A percentile compares a stretch with the other conserved stretches of the same genome.
Evolutionary conservation across 2,797 vertebrate genomes (phyloP).

Genomic region (Macrochelys suwanniensis): DNA sequence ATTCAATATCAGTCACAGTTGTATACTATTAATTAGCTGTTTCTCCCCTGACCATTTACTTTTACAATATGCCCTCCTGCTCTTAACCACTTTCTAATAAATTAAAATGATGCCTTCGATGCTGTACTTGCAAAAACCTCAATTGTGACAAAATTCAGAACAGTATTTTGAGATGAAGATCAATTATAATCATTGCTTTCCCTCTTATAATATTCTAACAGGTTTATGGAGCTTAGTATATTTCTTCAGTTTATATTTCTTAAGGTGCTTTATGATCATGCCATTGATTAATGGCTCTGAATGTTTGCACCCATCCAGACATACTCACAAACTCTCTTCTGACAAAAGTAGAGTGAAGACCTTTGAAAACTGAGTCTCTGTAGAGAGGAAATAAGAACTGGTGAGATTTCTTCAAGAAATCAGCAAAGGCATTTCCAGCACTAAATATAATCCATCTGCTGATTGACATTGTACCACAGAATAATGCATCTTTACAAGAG

Average conservation of each 20-base stretch:
- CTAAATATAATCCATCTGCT: neutral
- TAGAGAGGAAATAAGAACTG: neutral
- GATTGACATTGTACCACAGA: neutral
- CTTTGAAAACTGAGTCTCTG: neutral
- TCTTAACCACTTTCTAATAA: neutral
- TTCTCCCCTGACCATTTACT: neutral
- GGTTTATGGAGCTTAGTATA: neutral
- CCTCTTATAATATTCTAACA: neutral
- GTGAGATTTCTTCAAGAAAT: constrained; percentile 6
- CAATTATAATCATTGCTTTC: neutral
- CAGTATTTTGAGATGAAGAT: constrained; percentile 11
- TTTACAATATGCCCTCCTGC: neutral
- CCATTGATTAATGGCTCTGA: constrained; percentile 19
- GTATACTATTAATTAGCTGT: neutral
- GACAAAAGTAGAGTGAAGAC: neutral
- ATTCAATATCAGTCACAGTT: neutral
- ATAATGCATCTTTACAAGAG: neutral
- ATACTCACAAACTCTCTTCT: neutral
- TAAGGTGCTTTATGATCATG: neutral
- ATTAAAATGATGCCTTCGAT: constrained; percentile 4
- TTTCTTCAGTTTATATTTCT: constrained; percentile 1
- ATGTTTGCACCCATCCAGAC: neutral
- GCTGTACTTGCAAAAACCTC: neutral
- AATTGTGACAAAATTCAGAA: neutral
- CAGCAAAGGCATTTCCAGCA: neutral